These are phyloP conservation scores for Microdon myrmicae DNA, from an alignment of 2,888 invertebrate species.

Conservation along the genomic window DNA sequence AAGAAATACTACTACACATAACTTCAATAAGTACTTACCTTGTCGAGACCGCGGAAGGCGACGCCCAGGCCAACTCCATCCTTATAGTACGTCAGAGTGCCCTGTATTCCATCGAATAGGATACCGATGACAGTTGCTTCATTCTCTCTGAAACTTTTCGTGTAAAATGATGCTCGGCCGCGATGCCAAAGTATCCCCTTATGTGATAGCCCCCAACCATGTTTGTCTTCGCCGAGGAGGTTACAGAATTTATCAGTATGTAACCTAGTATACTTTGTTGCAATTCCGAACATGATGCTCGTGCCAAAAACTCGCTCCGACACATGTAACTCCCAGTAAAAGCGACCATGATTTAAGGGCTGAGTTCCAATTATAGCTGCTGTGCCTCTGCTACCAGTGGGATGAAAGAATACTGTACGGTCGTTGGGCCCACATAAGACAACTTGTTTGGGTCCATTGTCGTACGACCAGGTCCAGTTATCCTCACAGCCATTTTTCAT, in stretches of 20 bases:
- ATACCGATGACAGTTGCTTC: slow-evolving; percentile 75
- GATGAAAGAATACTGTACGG: slow-evolving; percentile 77
- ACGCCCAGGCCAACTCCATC: slow-evolving; percentile 76
- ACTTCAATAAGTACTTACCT: slow-evolving; percentile 63
- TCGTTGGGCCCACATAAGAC: slow-evolving; percentile 70
- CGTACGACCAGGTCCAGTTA: slow-evolving; percentile 76
- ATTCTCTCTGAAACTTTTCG: slow-evolving; percentile 77
- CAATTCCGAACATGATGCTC: slow-evolving; percentile 80
- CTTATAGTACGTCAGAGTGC: slow-evolving; percentile 78
- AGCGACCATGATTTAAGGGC: slow-evolving; percentile 72
- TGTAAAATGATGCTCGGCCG: slow-evolving; percentile 73
- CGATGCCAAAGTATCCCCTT: slow-evolving; percentile 78
- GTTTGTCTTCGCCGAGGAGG: slow-evolving; percentile 76
- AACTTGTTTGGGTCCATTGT: slow-evolving; percentile 70
- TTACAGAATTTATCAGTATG: slow-evolving; percentile 77
- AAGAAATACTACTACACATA: no score
- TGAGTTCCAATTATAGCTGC: slow-evolving; percentile 76
- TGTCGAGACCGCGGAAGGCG: slow-evolving; percentile 75
- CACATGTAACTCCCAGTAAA: slow-evolving; percentile 75
- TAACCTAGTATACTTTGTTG: slow-evolving; percentile 70
- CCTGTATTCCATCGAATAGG: slow-evolving; percentile 75
- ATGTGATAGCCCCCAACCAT: slow-evolving; percentile 79
- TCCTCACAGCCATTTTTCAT: slow-evolving; percentile 71
- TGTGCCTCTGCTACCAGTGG: slow-evolving; percentile 80
- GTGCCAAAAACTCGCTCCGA: slow-evolving; percentile 78